Evolutionary conservation across 1,140 invertebrate genomes (phyloP).

Genomic region (Tetramorium parvispinum): DNA sequence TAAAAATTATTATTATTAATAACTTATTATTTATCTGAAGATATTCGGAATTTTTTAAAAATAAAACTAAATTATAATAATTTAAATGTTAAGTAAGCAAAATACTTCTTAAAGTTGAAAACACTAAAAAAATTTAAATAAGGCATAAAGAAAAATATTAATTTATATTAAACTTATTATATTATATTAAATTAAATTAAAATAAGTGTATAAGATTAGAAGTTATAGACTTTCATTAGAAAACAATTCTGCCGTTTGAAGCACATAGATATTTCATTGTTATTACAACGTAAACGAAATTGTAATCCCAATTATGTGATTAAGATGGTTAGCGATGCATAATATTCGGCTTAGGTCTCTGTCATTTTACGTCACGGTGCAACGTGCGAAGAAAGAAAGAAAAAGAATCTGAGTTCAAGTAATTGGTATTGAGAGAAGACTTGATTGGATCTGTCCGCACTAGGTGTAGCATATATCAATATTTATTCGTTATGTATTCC

Average conservation of each 20-base stretch:
- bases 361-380: background rate
- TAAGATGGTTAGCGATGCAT: background rate
- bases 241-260: background rate
- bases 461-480: no score
- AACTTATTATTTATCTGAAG: background rate
- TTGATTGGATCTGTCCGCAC: background rate
- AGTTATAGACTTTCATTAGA: background rate
- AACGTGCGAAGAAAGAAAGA: background rate
- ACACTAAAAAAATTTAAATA: background rate
- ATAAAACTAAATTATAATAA: background rate
- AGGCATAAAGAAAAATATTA: background rate
- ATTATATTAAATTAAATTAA: background rate
- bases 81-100: background rate
- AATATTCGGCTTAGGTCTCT: background rate
- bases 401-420: background rate
- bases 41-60: background rate
- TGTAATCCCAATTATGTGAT: background rate
- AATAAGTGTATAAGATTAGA: background rate
- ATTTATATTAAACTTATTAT: background rate
- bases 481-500: background rate
- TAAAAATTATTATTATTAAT: background rate
- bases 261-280: background rate
- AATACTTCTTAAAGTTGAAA: no score
- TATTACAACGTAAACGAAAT: background rate
- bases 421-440: background rate